Percentiles rank a stretch among this genome's conserved stretches.
phyloP scores from a whole-genome alignment of 2,797 vertebrate species.

The Xenops minutus region DNA sequence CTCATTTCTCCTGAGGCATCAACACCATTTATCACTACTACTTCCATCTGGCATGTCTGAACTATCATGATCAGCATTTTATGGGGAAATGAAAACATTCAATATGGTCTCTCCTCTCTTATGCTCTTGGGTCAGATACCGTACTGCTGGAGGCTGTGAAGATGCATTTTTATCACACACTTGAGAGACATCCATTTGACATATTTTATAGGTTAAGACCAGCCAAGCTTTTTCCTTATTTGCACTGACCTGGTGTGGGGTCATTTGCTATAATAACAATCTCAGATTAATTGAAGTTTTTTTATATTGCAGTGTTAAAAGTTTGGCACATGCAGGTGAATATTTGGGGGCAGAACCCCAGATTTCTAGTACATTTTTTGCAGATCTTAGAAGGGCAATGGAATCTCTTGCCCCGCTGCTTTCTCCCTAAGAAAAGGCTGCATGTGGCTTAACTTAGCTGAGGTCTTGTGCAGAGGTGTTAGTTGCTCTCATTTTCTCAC shows the following conservation, averaged over 20 bases:
- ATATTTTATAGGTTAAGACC: conserved; percentile 62
- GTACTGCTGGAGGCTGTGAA: conserved; percentile 52
- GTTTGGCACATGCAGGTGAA: not conserved
- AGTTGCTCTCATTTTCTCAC: not conserved
- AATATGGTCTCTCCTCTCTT: conserved; percentile 64
- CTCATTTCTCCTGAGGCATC: conserved; percentile 73
- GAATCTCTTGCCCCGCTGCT: not conserved
- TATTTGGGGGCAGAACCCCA: not conserved
- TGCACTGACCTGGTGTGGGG: conserved; percentile 57
- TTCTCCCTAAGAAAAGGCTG: not conserved
- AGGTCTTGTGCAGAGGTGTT: not conserved
- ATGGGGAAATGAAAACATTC: conserved; percentile 75
- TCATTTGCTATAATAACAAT: conserved; percentile 61
- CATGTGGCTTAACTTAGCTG: not conserved
- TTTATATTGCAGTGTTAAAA: not conserved
- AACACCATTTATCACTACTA: conserved; percentile 73
- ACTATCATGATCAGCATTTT: conserved; percentile 76
- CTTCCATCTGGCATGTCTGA: conserved; percentile 74
- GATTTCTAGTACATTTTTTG: not conserved
- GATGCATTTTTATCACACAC: conserved; percentile 71
- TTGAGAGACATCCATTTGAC: conserved; percentile 64
- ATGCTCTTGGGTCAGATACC: conserved; percentile 71
- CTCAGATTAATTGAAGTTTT: conserved; percentile 9
- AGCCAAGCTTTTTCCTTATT: conserved; percentile 64
- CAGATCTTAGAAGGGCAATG: not conserved